phyloP scores from a whole-genome alignment of 2,888 invertebrate species.

The Erebia aethiops region DNA sequence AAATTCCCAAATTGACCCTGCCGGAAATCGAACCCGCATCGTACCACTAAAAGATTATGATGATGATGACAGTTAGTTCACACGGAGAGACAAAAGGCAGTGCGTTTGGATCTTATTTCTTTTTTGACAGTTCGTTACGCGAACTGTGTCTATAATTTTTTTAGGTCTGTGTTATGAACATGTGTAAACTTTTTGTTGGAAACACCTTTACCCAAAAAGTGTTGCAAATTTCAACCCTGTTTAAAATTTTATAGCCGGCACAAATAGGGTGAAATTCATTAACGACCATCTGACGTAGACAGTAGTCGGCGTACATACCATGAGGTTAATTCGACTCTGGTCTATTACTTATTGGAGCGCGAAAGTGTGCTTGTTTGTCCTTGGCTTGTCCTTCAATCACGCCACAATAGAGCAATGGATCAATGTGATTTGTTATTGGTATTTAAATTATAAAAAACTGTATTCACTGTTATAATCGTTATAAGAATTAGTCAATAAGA shows the following conservation, averaged over 20 bases:
- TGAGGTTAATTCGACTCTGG: background rate
- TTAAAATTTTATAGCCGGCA: conserved; percentile 19
- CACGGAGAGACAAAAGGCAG: too few relatives aligned
- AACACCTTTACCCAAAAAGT: conserved; percentile 13
- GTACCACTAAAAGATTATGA: too few relatives aligned
- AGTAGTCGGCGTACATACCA: background rate
- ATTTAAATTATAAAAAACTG: too few relatives aligned
- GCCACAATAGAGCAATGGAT: too few relatives aligned
- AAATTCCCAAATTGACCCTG: too few relatives aligned
- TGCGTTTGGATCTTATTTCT: background rate
- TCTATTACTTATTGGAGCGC: too few relatives aligned
- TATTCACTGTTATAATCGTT: too few relatives aligned
- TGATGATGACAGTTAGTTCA: too few relatives aligned
- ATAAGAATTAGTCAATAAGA: conserved; percentile 18
- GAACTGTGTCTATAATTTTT: background rate
- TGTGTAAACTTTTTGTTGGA: conserved; percentile 13
- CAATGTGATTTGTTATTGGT: background rate
- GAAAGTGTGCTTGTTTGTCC: too few relatives aligned
- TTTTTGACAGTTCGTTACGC: background rate
- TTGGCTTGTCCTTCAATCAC: too few relatives aligned
- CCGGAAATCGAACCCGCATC: too few relatives aligned
- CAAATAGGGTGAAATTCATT: conserved; percentile 19
- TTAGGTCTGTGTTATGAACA: background rate
- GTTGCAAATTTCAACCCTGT: conserved; percentile 17
- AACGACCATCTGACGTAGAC: background rate